Percentiles rank a stretch among this genome's conserved stretches.
Evolutionary conservation across 1,140 invertebrate species (phyloP).

Genomic region (Asbolus verrucosus): DNA sequence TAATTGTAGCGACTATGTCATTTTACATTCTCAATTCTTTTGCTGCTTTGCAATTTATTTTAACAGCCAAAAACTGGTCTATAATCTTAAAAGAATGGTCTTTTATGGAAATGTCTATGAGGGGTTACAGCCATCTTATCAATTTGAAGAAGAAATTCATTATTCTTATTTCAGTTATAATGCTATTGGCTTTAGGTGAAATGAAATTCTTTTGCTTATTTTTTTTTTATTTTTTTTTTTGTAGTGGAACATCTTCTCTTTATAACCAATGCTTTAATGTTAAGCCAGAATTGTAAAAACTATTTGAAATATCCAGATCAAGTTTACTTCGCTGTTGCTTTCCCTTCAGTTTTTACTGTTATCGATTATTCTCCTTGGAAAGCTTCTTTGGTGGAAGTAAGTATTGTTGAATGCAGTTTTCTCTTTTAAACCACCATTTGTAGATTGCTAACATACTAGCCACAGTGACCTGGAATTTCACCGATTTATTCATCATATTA

Average conservation of each 20-base stretch:
- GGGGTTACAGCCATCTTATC: slow-evolving; percentile 43
- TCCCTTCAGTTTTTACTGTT: slow-evolving; percentile 56
- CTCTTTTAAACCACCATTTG: slow-evolving; percentile 42
- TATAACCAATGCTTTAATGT: slow-evolving; percentile 49
- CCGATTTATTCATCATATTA: slow-evolving; percentile 74
- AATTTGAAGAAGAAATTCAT: slow-evolving; percentile 52
- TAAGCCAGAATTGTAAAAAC: slow-evolving; percentile 46
- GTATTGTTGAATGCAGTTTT: not conserved
- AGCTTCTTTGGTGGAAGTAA: slow-evolving; percentile 54
- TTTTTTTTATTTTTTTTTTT: not conserved
- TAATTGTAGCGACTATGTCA: slow-evolving; percentile 51
- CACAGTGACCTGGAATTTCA: slow-evolving; percentile 78
- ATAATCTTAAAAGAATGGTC: slow-evolving; percentile 54
- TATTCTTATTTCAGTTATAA: slow-evolving; percentile 48
- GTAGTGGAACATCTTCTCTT: slow-evolving; percentile 57
- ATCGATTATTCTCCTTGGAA: slow-evolving; percentile 53
- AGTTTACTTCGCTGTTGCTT: slow-evolving; percentile 54
- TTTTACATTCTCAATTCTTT: slow-evolving; percentile 56
- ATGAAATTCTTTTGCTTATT: not conserved
- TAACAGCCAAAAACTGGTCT: slow-evolving; percentile 49
- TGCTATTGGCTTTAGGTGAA: slow-evolving; percentile 56
- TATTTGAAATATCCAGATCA: slow-evolving; percentile 45
- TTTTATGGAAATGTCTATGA: slow-evolving; percentile 56
- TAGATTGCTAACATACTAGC: slow-evolving; percentile 71
- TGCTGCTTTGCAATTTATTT: slow-evolving; percentile 51